A percentile compares a stretch with the other conserved stretches of the same genome.
These are phyloP conservation scores for Cossypha polioptera DNA, from an alignment of 2,797 vertebrate species.

Conservation along the genomic window DNA sequence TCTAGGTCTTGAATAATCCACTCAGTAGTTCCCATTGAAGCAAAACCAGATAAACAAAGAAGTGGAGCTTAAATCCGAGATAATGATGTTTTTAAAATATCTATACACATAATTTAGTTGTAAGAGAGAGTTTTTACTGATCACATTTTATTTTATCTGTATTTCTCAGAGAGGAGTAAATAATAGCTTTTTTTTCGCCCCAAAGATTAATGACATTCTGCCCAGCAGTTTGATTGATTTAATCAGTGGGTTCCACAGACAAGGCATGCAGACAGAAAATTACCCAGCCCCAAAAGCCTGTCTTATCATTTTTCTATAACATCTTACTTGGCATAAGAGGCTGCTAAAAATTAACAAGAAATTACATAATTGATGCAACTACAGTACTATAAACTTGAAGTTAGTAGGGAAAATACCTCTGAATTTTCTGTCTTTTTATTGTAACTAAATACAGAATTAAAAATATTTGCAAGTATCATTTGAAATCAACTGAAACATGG, in stretches of 20 bases:
- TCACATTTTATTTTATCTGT: background rate
- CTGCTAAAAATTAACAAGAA: background rate
- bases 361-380: background rate
- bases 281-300: background rate
- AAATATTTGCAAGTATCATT: background rate
- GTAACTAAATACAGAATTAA: background rate
- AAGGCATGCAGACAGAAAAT: background rate
- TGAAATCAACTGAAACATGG: background rate
- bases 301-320: background rate
- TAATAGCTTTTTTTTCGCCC: background rate
- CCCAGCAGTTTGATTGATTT: background rate
- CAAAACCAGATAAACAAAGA: background rate
- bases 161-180: background rate
- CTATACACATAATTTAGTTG: background rate
- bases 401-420: accelerated
- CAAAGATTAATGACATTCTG: background rate
- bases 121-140: background rate
- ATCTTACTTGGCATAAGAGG: background rate
- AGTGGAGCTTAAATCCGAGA: background rate
- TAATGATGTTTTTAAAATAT: background rate
- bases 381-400: background rate
- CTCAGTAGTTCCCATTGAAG: background rate
- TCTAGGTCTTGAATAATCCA: background rate
- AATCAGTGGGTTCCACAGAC: background rate
- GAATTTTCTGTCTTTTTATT: background rate